These are phyloP conservation scores for Stomatorhinus walkeri DNA, from an alignment of 2,797 vertebrate species.

Conservation along the genomic window DNA sequence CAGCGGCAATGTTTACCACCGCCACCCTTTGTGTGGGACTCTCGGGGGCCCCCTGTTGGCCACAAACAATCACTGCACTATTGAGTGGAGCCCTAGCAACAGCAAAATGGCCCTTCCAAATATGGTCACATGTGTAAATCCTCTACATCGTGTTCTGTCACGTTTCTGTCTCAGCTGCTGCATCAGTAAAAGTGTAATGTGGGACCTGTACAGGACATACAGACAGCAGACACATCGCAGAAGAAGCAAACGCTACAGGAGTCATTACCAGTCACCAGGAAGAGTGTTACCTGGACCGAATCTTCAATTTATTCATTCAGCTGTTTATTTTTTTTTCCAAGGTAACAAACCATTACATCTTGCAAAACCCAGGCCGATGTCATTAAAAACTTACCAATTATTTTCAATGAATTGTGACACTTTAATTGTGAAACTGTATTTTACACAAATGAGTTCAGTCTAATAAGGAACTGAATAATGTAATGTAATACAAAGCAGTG, in stretches of 20 bases:
- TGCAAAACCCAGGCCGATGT: background rate
- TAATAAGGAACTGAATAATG: constrained; percentile 4
- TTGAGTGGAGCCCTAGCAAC: background rate
- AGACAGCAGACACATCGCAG: background rate
- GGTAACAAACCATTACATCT: background rate
- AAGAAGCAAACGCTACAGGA: too few relatives aligned
- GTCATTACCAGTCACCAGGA: background rate
- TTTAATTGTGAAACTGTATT: constrained; percentile 5
- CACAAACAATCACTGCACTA: background rate
- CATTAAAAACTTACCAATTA: background rate
- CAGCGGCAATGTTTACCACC: background rate
- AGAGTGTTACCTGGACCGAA: background rate
- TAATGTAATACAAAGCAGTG: background rate
- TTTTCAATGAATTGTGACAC: background rate
- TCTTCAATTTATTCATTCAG: background rate
- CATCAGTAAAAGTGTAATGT: background rate
- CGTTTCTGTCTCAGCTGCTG: background rate
- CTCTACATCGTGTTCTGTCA: background rate
- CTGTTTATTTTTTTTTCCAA: background rate
- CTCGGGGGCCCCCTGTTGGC: background rate
- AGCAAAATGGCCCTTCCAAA: background rate
- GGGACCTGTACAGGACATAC: too few relatives aligned
- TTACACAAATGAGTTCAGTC: background rate
- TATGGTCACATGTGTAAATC: background rate
- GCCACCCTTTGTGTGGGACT: background rate